phyloP scores from a whole-genome alignment of 1,140 invertebrate species.

The Nomia melanderi region DNA sequence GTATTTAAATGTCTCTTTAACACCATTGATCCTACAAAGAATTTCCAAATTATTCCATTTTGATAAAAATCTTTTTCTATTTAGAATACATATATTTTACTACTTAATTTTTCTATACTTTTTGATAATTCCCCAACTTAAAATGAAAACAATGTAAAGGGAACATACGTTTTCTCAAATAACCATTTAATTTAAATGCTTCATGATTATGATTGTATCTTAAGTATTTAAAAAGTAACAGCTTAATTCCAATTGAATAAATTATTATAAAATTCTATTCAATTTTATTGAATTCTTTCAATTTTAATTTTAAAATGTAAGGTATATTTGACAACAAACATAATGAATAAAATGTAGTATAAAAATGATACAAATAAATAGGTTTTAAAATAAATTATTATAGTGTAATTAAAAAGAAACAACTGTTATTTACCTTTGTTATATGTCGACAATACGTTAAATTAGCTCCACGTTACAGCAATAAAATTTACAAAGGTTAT shows the following conservation, averaged over 20 bases:
- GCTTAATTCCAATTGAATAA: background rate
- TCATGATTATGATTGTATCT: background rate
- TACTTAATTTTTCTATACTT: background rate
- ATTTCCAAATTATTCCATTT: conserved; percentile 24
- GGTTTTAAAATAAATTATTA: background rate
- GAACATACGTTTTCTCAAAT: background rate
- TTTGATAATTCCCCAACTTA: background rate
- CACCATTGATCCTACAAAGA: conserved; percentile 42
- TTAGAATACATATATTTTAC: background rate
- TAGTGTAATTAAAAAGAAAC: background rate
- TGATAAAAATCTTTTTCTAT: background rate
- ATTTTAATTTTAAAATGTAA: background rate
- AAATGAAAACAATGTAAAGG: background rate
- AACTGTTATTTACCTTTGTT: conserved; percentile 22
- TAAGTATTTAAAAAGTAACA: background rate
- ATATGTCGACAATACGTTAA: background rate
- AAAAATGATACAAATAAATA: background rate
- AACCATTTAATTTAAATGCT: background rate
- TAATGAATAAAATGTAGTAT: background rate
- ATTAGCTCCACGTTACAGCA: conserved; percentile 13
- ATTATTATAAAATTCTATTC: background rate
- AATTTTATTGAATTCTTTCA: background rate
- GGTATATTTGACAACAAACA: background rate
- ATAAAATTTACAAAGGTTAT: background rate
- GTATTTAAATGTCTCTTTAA: conserved; percentile 4